Conservation (phyloP, 2,888 invertebrate genomes). For the Mimas tiliae region DNA sequence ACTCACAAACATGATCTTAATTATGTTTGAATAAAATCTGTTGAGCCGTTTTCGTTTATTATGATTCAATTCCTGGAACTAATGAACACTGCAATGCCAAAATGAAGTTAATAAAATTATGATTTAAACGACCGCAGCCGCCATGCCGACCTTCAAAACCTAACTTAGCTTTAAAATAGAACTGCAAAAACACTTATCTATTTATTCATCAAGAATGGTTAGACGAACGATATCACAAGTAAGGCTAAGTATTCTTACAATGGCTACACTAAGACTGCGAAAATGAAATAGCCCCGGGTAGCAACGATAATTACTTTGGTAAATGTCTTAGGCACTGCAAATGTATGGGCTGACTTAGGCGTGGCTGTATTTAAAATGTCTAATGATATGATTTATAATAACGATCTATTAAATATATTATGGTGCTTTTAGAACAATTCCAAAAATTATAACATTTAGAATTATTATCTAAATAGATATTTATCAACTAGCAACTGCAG, state of each 20-base stretch:
- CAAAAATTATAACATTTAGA: neutral
- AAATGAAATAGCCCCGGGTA: conserved; percentile 6
- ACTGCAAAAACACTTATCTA: neutral
- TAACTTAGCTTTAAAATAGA: neutral
- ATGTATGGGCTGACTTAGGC: neutral
- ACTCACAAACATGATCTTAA: too few species aligned
- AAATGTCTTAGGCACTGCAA: neutral
- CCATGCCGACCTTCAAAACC: neutral
- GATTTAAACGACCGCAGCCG: neutral
- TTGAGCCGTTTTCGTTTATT: too few species aligned
- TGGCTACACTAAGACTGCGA: conserved; percentile 7
- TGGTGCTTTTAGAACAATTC: neutral
- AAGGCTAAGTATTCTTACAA: neutral
- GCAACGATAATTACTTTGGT: neutral
- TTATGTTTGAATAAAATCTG: too few species aligned
- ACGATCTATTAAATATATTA: conserved; percentile 8
- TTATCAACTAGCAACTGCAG: neutral
- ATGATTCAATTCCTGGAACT: too few species aligned
- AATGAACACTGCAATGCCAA: too few species aligned
- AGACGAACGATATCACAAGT: neutral
- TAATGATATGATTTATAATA: conserved; percentile 12
- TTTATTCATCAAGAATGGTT: neutral
- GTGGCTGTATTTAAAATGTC: conserved; percentile 8
- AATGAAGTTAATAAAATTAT: neutral
- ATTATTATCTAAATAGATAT: neutral